A percentile compares a stretch with the other conserved stretches of the same genome.
phyloP scores from a whole-genome alignment of 2,888 invertebrate genomes.

The Pachycephus smyrnensis region DNA sequence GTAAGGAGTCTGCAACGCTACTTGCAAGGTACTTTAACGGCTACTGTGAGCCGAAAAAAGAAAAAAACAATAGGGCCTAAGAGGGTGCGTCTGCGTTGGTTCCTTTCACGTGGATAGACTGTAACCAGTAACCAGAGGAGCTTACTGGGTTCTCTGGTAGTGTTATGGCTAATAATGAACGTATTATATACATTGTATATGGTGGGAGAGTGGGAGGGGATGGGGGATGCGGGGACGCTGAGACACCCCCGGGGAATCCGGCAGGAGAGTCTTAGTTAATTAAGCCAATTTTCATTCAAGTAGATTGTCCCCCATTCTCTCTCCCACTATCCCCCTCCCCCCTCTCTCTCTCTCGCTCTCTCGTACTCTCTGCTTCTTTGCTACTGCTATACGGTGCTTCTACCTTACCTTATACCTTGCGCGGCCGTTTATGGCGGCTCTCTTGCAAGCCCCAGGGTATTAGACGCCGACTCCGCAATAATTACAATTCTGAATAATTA shows the following conservation, averaged over 20 bases:
- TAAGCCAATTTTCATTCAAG: constrained; percentile 7
- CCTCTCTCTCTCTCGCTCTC: neutral
- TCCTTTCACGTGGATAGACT: too few relatives aligned
- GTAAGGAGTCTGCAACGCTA: too few relatives aligned
- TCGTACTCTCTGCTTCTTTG: too few relatives aligned
- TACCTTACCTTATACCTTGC: neutral
- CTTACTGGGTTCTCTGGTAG: too few relatives aligned
- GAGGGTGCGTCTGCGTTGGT: too few relatives aligned
- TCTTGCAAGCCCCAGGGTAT: neutral
- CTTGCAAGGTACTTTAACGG: too few relatives aligned
- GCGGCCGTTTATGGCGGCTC: neutral
- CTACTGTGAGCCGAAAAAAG: too few relatives aligned
- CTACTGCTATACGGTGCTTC: too few relatives aligned
- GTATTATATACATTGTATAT: neutral
- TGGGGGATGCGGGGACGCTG: too few relatives aligned
- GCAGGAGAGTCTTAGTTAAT: constrained; percentile 1
- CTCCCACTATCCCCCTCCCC: too few relatives aligned
- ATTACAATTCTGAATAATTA: constrained; percentile 6
- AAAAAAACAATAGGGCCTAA: too few relatives aligned
- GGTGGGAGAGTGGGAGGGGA: neutral
- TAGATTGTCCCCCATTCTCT: neutral
- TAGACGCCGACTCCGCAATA: neutral
- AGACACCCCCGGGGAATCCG: neutral
- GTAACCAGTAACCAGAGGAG: too few relatives aligned
- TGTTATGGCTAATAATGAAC: neutral